Conservation (phyloP, 2,888 invertebrate genomes). For the Eulithis testata region DNA sequence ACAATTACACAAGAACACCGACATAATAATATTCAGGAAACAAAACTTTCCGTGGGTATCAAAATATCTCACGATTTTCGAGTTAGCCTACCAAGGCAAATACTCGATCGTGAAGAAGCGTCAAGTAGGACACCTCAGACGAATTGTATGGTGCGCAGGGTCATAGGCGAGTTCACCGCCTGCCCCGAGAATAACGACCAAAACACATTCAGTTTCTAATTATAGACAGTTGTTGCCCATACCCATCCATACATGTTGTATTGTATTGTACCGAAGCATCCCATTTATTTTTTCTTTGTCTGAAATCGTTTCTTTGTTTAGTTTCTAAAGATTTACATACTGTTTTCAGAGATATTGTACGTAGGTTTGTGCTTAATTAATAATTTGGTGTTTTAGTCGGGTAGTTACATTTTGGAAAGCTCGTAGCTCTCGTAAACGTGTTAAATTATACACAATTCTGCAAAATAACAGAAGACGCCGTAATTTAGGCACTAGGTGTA, state of each 20-base stretch:
- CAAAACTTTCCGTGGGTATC: background rate
- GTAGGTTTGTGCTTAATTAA: background rate
- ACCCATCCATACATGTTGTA: constrained; percentile 48
- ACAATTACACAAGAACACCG: no score
- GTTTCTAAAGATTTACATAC: no score
- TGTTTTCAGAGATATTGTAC: no score
- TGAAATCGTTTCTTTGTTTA: constrained; percentile 11
- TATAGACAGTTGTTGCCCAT: constrained; percentile 58
- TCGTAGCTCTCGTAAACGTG: constrained; percentile 38
- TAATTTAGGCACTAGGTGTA: constrained; percentile 40
- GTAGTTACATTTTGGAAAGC: constrained; percentile 10
- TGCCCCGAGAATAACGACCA: constrained; percentile 56
- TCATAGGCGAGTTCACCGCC: constrained; percentile 56
- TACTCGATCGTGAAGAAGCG: constrained; percentile 25
- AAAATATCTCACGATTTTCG: constrained; percentile 10
- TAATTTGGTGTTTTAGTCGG: constrained; percentile 3
- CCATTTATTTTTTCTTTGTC: constrained; percentile 10
- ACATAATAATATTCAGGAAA: no score
- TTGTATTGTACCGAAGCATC: constrained; percentile 18
- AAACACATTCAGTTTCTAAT: constrained; percentile 62
- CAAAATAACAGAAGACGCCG: constrained; percentile 42
- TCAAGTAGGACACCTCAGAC: constrained; percentile 40
- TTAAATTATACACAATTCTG: constrained; percentile 43
- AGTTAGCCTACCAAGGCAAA: constrained; percentile 17
- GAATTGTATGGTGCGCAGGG: constrained; percentile 43